These are phyloP conservation scores for Archilochus colubris DNA, from an alignment of 2,113 vertebrate genomes.

Conservation along the genomic window DNA sequence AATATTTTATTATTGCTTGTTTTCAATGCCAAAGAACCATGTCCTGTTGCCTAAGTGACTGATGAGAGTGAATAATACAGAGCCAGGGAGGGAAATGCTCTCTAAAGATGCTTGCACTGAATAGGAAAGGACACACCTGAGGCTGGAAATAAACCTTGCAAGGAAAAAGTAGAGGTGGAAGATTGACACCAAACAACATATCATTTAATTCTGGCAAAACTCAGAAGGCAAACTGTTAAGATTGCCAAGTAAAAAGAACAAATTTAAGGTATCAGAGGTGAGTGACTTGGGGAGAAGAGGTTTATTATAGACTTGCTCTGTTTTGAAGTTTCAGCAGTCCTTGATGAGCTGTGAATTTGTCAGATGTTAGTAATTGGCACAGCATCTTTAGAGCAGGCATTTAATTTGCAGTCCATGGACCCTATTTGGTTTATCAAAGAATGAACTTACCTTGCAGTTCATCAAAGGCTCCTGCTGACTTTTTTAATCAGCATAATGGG, in stretches of 20 bases:
- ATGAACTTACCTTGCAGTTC: conserved; percentile 3
- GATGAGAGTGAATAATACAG: neutral
- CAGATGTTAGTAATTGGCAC: neutral
- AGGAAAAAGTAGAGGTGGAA: neutral
- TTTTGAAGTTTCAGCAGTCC: neutral
- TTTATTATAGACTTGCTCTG: neutral
- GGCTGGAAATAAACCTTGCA: neutral
- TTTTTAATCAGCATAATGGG: neutral
- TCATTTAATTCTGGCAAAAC: neutral
- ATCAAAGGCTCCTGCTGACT: neutral
- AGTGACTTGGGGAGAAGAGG: neutral
- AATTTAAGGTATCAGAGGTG: neutral
- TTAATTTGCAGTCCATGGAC: neutral
- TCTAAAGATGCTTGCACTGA: neutral
- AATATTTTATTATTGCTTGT: neutral
- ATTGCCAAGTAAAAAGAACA: neutral
- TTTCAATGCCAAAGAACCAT: neutral
- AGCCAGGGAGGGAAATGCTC: neutral
- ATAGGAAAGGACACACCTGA: neutral
- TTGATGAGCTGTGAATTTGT: neutral
- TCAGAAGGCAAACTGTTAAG: neutral
- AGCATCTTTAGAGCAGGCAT: neutral
- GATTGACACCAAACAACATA: neutral
- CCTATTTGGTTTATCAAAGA: neutral
- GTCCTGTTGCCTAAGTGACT: neutral